Evolutionary conservation across 2,888 invertebrate genomes (phyloP), one percentile per base, ranked within the genome.

Genomic region (Orchesella flavescens): DNA sequence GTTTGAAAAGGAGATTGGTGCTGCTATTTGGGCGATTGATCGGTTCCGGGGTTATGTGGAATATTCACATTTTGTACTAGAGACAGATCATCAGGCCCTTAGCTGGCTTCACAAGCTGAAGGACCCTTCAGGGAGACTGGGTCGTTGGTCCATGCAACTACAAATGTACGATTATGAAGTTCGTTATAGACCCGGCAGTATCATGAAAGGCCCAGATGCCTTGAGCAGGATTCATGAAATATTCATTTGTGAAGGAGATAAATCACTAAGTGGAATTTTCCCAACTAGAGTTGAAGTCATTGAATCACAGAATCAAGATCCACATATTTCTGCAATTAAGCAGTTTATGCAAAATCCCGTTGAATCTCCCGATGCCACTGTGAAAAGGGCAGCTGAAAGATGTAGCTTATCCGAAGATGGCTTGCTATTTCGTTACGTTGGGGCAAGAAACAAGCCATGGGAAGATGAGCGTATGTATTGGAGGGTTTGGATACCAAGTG

Each of bases 31-130:
- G 88, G 89, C 90, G 4, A 84, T 90, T 0, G 73, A 89, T 12
- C 90, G 90, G 81, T 91, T 90, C 79, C 79, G 90, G 34, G 89
- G 89, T 0, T 91, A 90, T 82, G 85, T 91, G 0, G 90, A 90
- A 72, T 89, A 90, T 0, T 43, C 88, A 4, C 34, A 86, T 0
- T 90, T 91, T 19, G 84, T 85, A 0, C 87, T 91, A 0, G 83
- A 89, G 3, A 91, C 90, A 0, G 91, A 92, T 81, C 91, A 91
- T 76, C 89, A 90, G 78, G 90, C 91, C 0, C 87, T 92, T 55
- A 90, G 90, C 89, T 92, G 91, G 90, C 84, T 92, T 7, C 84
- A 90, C 82, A 65, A 34, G 12, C 2, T 65, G 24, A 65, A 65
- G 13, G 34, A 65, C 13, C 59, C 59, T 1, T 9, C 19, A 1